A percentile compares a stretch with the other conserved stretches of the same genome.
Evolutionary conservation across 2,888 invertebrate genomes (phyloP).

Genomic region (Watsonalla binaria): DNA sequence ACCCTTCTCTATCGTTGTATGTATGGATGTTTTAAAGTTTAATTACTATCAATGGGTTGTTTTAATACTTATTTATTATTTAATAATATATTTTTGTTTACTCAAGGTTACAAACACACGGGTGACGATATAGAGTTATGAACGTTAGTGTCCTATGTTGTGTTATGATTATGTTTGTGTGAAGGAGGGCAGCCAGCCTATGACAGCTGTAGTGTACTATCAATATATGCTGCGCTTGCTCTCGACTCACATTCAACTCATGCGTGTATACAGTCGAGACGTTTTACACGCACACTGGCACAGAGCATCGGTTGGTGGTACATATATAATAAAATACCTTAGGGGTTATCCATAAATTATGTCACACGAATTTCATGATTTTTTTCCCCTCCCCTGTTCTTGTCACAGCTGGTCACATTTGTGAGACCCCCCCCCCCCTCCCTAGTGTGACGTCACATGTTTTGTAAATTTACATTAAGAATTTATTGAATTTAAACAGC

Average conservation of each 20-base stretch:
- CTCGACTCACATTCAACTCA: slow-evolving; percentile 9
- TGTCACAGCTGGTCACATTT: too few relatives aligned
- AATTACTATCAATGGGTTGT: background rate
- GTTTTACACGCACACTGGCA: too few relatives aligned
- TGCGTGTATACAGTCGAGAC: background rate
- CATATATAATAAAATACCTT: too few relatives aligned
- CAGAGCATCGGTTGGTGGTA: too few relatives aligned
- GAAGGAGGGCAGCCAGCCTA: slow-evolving; percentile 72
- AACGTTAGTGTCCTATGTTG: slow-evolving; percentile 19
- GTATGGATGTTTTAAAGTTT: background rate
- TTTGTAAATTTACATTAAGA: too few relatives aligned
- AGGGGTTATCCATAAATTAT: too few relatives aligned
- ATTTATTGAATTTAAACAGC: too few relatives aligned
- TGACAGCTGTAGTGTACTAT: slow-evolving; percentile 26
- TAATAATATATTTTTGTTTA: background rate
- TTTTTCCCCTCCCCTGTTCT: too few relatives aligned
- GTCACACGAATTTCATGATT: too few relatives aligned
- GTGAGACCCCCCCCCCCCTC: too few relatives aligned
- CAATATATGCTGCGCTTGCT: slow-evolving; percentile 55
- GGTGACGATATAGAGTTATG: slow-evolving; percentile 8
- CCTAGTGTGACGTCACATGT: too few relatives aligned
- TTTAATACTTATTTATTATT: background rate
- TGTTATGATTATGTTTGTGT: slow-evolving; percentile 29
- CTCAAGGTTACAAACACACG: slow-evolving; percentile 1
- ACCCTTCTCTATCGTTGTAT: background rate